Conservation (phyloP, 2,797 vertebrate species). For the Arvicola amphibius region DNA sequence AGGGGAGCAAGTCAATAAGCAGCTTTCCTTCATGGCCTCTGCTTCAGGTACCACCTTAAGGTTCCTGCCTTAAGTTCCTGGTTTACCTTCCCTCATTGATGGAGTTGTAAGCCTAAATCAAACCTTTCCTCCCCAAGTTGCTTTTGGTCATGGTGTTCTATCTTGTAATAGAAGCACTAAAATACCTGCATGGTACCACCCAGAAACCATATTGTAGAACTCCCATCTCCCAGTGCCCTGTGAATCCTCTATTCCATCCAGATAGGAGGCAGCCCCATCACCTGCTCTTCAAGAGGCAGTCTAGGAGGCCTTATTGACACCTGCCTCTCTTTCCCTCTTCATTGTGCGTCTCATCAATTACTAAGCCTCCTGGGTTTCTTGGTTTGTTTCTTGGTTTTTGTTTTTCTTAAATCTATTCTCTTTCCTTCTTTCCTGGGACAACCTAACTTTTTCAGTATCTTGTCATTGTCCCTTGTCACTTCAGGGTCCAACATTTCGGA, state of each 20-base stretch:
- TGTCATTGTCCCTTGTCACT: neutral
- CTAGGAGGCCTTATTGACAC: neutral
- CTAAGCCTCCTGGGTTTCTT: neutral
- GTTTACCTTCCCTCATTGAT: no score
- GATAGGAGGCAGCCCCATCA: neutral
- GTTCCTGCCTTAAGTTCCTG: neutral
- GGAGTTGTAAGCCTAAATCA: no score
- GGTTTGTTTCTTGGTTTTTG: neutral
- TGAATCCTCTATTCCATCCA: neutral
- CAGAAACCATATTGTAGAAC: neutral
- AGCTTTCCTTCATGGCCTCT: no score
- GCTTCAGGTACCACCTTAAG: neutral
- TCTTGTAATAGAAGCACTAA: neutral
- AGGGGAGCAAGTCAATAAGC: neutral
- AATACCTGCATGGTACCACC: neutral
- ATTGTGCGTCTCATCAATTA: neutral
- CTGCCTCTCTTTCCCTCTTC: neutral
- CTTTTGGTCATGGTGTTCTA: neutral
- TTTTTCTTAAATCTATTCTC: neutral
- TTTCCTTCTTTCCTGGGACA: neutral
- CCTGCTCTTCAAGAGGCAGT: neutral
- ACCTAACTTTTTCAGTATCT: neutral
- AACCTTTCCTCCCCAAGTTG: no score
- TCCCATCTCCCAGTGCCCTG: rapidly evolving
- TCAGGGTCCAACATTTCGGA: neutral